A percentile compares a stretch with the other conserved stretches of the same genome.
phyloP scores from a whole-genome alignment of 2,113 vertebrate species.

The Mohoua ochrocephala region DNA sequence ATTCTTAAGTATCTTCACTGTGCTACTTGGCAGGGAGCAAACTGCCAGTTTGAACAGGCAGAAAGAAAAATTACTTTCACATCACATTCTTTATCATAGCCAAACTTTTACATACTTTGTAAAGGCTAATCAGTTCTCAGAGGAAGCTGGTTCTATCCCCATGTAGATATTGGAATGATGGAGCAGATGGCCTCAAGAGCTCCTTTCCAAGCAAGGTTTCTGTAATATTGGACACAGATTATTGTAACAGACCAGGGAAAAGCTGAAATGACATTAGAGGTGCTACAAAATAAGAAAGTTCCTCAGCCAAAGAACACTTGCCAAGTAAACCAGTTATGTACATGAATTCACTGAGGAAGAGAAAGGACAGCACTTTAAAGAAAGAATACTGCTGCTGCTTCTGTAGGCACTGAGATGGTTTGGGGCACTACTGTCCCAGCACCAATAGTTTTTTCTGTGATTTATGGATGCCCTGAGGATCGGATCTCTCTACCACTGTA shows the following conservation, averaged over 20 bases:
- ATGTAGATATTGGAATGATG: background rate
- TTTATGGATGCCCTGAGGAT: background rate
- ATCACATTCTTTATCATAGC: background rate
- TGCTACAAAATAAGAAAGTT: background rate
- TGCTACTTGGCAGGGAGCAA: background rate
- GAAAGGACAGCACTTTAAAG: background rate
- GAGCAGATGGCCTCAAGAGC: background rate
- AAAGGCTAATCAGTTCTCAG: background rate
- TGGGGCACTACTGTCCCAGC: background rate
- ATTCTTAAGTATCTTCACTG: background rate
- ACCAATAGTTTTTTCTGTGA: background rate
- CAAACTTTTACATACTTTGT: background rate
- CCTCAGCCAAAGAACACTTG: background rate
- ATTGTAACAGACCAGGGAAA: background rate
- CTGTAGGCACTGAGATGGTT: background rate
- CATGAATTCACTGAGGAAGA: background rate
- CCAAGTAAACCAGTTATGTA: background rate
- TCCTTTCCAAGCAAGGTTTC: background rate
- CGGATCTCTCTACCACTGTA: rapidly evolving
- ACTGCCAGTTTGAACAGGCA: background rate
- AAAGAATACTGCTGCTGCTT: background rate
- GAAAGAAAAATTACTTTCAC: background rate
- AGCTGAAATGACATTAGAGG: background rate
- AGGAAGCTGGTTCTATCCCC: background rate
- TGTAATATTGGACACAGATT: background rate